Percentiles rank a stretch among this genome's conserved stretches.
These are phyloP conservation scores for Andricus quercusramuli DNA, from an alignment of 2,888 invertebrate species.

Conservation along the genomic window DNA sequence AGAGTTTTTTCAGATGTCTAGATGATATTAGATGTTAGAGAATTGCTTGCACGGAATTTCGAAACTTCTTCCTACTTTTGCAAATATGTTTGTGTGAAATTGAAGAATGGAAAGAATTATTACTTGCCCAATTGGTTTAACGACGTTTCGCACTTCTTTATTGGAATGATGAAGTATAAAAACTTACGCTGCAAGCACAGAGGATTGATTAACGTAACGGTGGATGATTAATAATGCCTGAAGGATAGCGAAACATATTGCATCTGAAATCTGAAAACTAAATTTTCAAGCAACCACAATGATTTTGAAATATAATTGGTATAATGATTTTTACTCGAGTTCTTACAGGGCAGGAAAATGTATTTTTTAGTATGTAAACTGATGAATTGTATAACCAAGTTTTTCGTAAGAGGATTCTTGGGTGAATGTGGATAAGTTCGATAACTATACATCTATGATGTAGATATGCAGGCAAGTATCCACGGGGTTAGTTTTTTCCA, in stretches of 20 bases:
- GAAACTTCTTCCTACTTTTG: too few species aligned
- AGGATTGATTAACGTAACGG: not conserved
- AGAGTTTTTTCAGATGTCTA: too few species aligned
- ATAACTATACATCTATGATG: slow-evolving; percentile 2
- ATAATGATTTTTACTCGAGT: not conserved
- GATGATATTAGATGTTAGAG: too few species aligned
- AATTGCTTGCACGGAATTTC: too few species aligned
- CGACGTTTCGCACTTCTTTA: not conserved
- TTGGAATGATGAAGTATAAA: not conserved
- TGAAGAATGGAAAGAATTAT: not conserved
- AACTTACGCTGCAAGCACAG: not conserved
- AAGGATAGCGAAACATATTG: not conserved
- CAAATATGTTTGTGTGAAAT: not conserved
- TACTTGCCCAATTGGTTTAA: not conserved
- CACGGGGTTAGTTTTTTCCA: slow-evolving; percentile 72
- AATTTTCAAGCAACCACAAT: not conserved
- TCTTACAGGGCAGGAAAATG: not conserved
- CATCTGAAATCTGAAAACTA: not conserved
- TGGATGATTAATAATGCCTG: not conserved
- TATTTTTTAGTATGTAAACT: not conserved
- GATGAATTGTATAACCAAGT: not conserved
- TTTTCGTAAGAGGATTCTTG: not conserved
- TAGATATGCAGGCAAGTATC: slow-evolving; percentile 63
- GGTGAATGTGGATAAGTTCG: not conserved
- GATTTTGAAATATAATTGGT: not conserved